Conservation (phyloP, 2,888 invertebrate species). For the Chloromyia formosa region DNA sequence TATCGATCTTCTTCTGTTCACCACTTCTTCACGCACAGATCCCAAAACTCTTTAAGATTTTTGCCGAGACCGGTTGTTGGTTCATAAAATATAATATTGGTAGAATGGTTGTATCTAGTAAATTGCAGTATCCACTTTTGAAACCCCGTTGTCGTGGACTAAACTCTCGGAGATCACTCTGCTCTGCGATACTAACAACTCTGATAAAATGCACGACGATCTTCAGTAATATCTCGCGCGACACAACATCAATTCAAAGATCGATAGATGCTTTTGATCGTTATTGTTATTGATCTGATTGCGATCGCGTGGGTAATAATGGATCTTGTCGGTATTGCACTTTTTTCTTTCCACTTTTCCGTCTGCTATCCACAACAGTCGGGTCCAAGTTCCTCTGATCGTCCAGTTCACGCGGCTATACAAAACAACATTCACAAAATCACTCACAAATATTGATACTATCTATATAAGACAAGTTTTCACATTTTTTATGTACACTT, state of each 20-base stretch:
- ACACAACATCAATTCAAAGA: slow-evolving; percentile 37
- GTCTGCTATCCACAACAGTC: neutral
- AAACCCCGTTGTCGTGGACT: too few relatives aligned
- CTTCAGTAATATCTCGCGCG: slow-evolving; percentile 18
- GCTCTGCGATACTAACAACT: too few relatives aligned
- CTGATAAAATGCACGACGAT: slow-evolving; percentile 1
- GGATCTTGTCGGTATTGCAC: too few relatives aligned
- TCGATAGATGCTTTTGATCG: slow-evolving; percentile 21
- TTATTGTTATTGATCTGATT: slow-evolving; percentile 8
- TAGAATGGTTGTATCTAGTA: too few relatives aligned
- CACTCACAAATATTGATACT: slow-evolving; percentile 29
- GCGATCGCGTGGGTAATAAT: neutral
- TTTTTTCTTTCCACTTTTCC: too few relatives aligned
- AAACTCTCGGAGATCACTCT: too few relatives aligned
- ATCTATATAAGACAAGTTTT: slow-evolving; percentile 20
- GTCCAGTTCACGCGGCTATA: neutral
- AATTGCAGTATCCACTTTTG: too few relatives aligned
- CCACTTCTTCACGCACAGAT: too few relatives aligned
- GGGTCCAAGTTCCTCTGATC: neutral
- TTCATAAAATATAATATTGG: too few relatives aligned
- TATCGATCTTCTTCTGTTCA: too few relatives aligned
- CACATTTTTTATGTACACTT: neutral
- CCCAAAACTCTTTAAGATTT: too few relatives aligned
- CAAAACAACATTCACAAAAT: neutral
- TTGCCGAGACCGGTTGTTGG: too few relatives aligned